Percentiles rank a stretch among this genome's conserved stretches.
phyloP scores from a whole-genome alignment of 2,797 vertebrate genomes.

The Zenarchopterus dispar region DNA sequence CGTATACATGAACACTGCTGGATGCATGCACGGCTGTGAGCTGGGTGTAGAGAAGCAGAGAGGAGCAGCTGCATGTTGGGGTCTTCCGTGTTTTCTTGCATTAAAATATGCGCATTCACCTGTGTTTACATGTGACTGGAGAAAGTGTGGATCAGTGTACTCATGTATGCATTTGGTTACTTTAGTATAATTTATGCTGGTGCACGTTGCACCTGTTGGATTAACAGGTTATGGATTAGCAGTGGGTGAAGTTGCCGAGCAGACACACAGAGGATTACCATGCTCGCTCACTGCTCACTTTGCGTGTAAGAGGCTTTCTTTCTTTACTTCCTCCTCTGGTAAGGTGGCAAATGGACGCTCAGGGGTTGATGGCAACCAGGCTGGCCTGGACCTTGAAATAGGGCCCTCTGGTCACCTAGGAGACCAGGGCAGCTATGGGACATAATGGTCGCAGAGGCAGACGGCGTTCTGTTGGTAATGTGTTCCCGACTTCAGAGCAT shows the following conservation, averaged over 20 bases:
- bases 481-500: slow-evolving; percentile 30
- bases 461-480: slow-evolving; percentile 76
- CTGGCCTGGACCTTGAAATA: slow-evolving; percentile 38
- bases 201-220: slow-evolving; percentile 68
- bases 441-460: slow-evolving; percentile 43
- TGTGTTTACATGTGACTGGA: slow-evolving; percentile 7
- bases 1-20: slow-evolving; percentile 51
- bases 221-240: slow-evolving; percentile 78
- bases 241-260: slow-evolving; percentile 82
- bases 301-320: slow-evolving; percentile 76
- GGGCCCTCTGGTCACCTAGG: slow-evolving; percentile 40
- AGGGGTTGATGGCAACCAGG: slow-evolving; percentile 23
- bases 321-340: slow-evolving; percentile 48
- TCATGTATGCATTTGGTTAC: slow-evolving; percentile 17
- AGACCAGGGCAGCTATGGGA: slow-evolving; percentile 65
- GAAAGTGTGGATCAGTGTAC: background rate
- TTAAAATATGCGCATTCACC: slow-evolving; percentile 24
- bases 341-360: slow-evolving; percentile 52
- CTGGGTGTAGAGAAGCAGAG: slow-evolving; percentile 21
- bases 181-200: slow-evolving; percentile 23
- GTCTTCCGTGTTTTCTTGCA: slow-evolving; percentile 41
- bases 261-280: slow-evolving; percentile 81
- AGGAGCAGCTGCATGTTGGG: slow-evolving; percentile 60
- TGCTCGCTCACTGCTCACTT: slow-evolving; percentile 43
- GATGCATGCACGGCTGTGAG: slow-evolving; percentile 53